Percentiles rank a stretch among this genome's conserved stretches.
These are phyloP conservation scores for Forbesichthys papilliferus DNA, from an alignment of 2,113 vertebrate genomes.

Conservation along the genomic window DNA sequence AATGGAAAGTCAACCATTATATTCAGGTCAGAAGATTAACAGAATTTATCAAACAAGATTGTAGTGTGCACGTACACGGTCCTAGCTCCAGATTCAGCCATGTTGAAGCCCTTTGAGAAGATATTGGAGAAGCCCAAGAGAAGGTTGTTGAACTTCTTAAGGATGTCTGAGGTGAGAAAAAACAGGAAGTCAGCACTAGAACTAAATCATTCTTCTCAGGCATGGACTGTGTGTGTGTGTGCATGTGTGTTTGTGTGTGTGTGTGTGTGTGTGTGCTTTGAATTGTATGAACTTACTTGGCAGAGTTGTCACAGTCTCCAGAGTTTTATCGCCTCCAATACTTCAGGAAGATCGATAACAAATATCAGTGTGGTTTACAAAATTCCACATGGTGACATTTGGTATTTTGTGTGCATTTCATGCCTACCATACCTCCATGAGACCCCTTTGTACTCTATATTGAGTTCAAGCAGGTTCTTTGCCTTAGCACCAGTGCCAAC, in stretches of 20 bases:
- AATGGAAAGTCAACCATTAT: neutral
- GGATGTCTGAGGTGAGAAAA: slow-evolving; percentile 79
- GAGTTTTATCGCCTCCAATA: slow-evolving; percentile 81
- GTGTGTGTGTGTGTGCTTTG: neutral
- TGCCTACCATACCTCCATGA: slow-evolving; percentile 84
- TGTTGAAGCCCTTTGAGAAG: slow-evolving; percentile 80
- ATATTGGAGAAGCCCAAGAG: slow-evolving; percentile 84
- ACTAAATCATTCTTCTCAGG: neutral
- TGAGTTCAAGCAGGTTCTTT: slow-evolving; percentile 48
- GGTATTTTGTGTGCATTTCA: neutral
- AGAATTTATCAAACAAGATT: neutral
- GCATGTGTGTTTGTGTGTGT: neutral
- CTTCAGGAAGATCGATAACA: slow-evolving; percentile 69
- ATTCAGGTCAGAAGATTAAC: neutral
- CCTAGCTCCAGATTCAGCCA: slow-evolving; percentile 75
- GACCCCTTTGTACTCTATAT: slow-evolving; percentile 78
- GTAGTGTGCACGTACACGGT: slow-evolving; percentile 73
- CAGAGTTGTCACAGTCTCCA: slow-evolving; percentile 84
- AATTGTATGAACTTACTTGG: slow-evolving; percentile 83
- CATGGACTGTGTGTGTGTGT: neutral
- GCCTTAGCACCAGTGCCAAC: slow-evolving; percentile 78
- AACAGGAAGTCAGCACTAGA: neutral
- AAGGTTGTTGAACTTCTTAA: slow-evolving; percentile 86
- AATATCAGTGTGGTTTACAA: neutral
- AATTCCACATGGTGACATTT: neutral